Percentiles rank a stretch among this genome's conserved stretches.
Evolutionary conservation across 1,140 invertebrate species (phyloP).

Genomic region (Eupeodes corollae): DNA sequence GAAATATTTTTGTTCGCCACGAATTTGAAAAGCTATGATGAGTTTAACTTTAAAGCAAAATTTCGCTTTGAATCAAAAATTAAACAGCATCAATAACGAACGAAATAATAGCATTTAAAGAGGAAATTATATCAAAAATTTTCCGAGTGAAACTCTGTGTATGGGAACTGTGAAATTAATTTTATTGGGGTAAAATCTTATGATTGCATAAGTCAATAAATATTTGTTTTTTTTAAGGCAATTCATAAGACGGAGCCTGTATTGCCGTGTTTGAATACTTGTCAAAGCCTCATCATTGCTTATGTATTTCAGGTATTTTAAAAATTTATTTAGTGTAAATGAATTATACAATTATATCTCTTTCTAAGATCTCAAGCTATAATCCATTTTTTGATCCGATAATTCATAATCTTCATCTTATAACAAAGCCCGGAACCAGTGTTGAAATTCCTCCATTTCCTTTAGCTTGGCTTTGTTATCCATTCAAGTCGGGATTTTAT

Average conservation of each 20-base stretch:
- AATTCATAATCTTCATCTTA: slow-evolving; percentile 38
- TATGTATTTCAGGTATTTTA: slow-evolving; percentile 20
- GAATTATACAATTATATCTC: not conserved
- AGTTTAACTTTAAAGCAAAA: too few species aligned
- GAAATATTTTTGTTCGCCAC: not conserved
- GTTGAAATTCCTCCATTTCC: slow-evolving; percentile 41
- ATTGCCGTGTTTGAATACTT: slow-evolving; percentile 18
- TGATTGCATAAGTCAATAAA: too few species aligned
- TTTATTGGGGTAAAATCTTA: too few species aligned
- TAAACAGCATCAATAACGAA: too few species aligned
- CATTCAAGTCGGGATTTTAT: slow-evolving; percentile 47
- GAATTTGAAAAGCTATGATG: too few species aligned
- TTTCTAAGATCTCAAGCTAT: slow-evolving; percentile 24
- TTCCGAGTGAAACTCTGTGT: too few species aligned
- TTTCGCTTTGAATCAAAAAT: too few species aligned
- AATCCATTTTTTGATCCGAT: slow-evolving; percentile 45
- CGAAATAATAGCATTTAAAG: too few species aligned
- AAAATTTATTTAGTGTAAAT: not conserved
- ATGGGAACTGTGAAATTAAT: too few species aligned
- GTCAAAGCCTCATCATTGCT: slow-evolving; percentile 28
- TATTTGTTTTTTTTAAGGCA: slow-evolving; percentile 1
- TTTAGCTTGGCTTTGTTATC: slow-evolving; percentile 40
- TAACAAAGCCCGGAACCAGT: slow-evolving; percentile 30
- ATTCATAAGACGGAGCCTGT: slow-evolving; percentile 24
- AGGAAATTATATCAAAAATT: too few species aligned